Conservation (phyloP, 2,797 vertebrate species). For the Myotis pilosus region DNA sequence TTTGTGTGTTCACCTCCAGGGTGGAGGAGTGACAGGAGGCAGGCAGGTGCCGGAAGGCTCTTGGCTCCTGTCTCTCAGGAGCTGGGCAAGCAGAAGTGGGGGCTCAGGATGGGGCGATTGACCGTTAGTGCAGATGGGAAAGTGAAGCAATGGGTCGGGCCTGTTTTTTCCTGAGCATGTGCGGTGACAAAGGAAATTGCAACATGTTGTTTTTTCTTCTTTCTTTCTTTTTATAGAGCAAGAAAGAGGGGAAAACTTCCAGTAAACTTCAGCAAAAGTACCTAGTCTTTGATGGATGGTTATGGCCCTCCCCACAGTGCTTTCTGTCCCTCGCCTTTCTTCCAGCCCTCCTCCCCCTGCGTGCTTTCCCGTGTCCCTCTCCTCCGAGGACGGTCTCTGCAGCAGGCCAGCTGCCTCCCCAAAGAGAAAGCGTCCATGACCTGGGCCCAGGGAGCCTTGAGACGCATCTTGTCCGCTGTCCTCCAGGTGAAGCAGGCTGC, state of each 20-base stretch:
- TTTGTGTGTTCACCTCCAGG: not conserved
- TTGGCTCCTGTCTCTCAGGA: not conserved
- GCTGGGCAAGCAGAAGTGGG: not conserved
- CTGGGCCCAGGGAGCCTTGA: not conserved
- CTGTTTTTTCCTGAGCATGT: conserved; percentile 38
- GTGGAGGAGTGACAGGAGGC: not conserved
- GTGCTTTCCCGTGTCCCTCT: not conserved
- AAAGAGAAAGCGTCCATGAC: not conserved
- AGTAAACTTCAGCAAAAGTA: conserved; percentile 43
- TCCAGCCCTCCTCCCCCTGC: not conserved
- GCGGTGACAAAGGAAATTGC: conserved; percentile 70
- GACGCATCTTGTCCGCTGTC: not conserved
- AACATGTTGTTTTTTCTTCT: conserved; percentile 38
- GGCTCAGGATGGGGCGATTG: not conserved
- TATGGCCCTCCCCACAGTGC: fast-evolving
- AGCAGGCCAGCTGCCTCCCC: not conserved
- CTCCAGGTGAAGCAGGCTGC: not conserved
- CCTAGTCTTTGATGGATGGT: not conserved
- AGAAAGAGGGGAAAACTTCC: not conserved
- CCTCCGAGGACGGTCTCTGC: not conserved
- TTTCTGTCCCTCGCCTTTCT: not conserved
- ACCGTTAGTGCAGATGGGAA: conserved; percentile 24
- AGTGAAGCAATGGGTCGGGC: conserved; percentile 64
- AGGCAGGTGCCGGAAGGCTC: not conserved
- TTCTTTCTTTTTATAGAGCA: conserved; percentile 53